Conservation (phyloP, 2,113 vertebrate genomes). For the Psilopsiagon aymara region DNA sequence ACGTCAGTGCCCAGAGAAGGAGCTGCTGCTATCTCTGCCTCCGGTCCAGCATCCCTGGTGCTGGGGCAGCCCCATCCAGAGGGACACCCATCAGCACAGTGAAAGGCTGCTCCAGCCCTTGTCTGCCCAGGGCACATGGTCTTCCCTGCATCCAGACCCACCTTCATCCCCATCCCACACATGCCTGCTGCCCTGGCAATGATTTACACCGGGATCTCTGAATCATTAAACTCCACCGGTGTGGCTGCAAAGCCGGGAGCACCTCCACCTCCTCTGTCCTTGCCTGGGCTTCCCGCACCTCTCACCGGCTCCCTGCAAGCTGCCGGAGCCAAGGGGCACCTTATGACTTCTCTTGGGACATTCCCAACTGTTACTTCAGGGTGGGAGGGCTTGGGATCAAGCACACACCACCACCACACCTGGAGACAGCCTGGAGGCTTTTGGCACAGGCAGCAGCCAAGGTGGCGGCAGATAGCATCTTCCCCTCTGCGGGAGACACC, state of each 20-base stretch:
- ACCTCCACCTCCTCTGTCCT: background rate
- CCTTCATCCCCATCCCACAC: background rate
- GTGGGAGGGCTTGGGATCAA: accelerated
- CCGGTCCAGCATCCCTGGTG: accelerated
- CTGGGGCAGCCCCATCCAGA: background rate
- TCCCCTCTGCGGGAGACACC: accelerated
- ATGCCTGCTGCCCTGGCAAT: background rate
- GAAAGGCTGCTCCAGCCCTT: background rate
- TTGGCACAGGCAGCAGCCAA: accelerated
- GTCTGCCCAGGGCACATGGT: accelerated
- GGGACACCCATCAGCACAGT: background rate
- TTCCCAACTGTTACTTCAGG: accelerated
- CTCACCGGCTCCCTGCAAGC: background rate
- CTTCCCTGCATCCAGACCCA: background rate
- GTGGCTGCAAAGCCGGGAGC: accelerated
- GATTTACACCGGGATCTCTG: slow-evolving; percentile 25
- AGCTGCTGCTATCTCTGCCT: background rate
- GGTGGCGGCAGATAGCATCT: background rate
- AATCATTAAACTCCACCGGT: background rate
- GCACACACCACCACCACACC: accelerated
- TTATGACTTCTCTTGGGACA: background rate
- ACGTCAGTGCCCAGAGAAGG: accelerated
- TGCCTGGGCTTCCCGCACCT: background rate
- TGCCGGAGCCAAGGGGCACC: background rate
- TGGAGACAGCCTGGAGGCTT: background rate